Base-by-base conservation (phyloP, 2,113 vertebrate genomes). In the Perca fluviatilis region DNA sequence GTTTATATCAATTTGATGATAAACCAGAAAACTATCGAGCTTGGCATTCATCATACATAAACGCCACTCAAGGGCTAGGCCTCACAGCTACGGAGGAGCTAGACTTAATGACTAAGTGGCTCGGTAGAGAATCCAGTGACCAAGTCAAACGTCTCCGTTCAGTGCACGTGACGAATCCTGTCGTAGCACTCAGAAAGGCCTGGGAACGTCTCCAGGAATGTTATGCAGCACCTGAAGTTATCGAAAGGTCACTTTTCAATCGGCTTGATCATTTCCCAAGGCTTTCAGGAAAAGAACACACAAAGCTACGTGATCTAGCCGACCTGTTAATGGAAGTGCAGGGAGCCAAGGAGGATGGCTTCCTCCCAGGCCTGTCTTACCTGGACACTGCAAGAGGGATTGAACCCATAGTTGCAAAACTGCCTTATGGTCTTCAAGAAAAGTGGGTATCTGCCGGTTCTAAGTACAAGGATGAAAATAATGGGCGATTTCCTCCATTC, bases 71-170 rank as follows among this genome's bases (percentile, higher is more conserved):
- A 36, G 33, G 33, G 6, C 33, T 36, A 36, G 33, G 33, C 33
- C 33, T 36, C 33, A 36, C 33, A 36, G 33, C 33, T 7, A 36
- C 33, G 0, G 33, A 6, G 33, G 33, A 36, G 33, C 33, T 36
- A 36, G 76, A 61, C 47, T 62, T 71, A 11, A 61, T 79, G 56
- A 62, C 16, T 2, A 78, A 79, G 43, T 79, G 49, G 47, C 49
- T 79, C 4, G 56, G 77, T 4, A 79, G 15, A 27, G 56, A 79
- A 25, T 69, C 56, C 5, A 30, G 54, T 2, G 3, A 60, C 5
- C 54, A 40, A 0, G 46, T 69, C 40, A 70, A 23, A 25, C 47
- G 46, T 21, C 12, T 70, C 18, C 54, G 57, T 1, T 47, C 76
- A 61, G 65, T 69, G 7, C 15, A 70, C 9, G 4, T 70, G 3